phyloP scores from a whole-genome alignment of 2,797 vertebrate genomes.

The Sebastes oblongus region DNA sequence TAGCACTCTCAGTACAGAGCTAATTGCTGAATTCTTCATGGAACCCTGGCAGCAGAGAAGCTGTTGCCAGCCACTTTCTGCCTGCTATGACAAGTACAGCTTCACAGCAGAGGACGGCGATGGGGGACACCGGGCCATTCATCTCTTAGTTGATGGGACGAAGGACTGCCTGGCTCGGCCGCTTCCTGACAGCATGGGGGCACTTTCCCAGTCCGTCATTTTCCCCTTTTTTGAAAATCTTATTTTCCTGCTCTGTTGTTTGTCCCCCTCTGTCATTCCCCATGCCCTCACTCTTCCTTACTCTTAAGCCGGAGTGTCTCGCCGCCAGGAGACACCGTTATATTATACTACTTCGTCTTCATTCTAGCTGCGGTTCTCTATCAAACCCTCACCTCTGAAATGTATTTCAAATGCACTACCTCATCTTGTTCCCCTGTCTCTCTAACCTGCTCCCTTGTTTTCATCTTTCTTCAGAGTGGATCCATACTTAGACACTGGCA shows the following conservation, averaged over 20 bases:
- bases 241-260: slow-evolving; percentile 40
- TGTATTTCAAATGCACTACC: background rate
- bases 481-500: slow-evolving; percentile 51
- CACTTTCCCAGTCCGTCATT: slow-evolving; percentile 31
- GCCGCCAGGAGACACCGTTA: slow-evolving; percentile 20
- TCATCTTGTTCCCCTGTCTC: background rate
- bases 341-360: slow-evolving; percentile 24
- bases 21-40: slow-evolving; percentile 19
- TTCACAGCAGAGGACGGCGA: slow-evolving; percentile 26
- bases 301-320: slow-evolving; percentile 4
- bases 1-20: background rate
- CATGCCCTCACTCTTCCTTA: slow-evolving; percentile 1
- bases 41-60: slow-evolving; percentile 15
- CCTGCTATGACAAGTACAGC: slow-evolving; percentile 29
- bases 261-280: slow-evolving; percentile 30
- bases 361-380: slow-evolving; percentile 2
- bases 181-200: slow-evolving; percentile 49
- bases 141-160: slow-evolving; percentile 31
- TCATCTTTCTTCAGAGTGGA: slow-evolving; percentile 39
- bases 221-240: slow-evolving; percentile 34
- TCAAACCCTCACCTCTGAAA: slow-evolving; percentile 13
- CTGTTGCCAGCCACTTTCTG: slow-evolving; percentile 21
- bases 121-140: slow-evolving; percentile 16
- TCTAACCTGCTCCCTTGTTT: background rate
- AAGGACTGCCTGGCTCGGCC: slow-evolving; percentile 7